Base-by-base conservation (phyloP, 2,888 invertebrate species). In the Dasypolia templi region DNA sequence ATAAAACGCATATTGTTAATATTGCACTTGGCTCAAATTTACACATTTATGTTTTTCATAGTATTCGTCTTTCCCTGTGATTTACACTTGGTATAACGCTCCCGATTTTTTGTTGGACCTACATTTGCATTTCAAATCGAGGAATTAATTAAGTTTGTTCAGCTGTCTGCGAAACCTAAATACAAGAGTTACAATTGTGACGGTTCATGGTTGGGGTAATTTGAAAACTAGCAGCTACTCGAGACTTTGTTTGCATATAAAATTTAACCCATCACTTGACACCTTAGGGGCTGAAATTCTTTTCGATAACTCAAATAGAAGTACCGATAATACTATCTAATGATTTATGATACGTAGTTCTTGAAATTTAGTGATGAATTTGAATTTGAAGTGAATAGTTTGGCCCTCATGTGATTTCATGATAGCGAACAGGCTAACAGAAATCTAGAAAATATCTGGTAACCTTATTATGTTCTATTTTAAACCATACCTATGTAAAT, bases 51-150 rank as follows among this genome's bases (percentile, higher is more conserved):
- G n/a, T n/a, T n/a, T n/a, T n/a, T n/a, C n/a, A n/a, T n/a, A n/a
- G n/a, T n/a, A 44, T 73, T 55, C 17, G 69, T 56, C 70, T 53
- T 71, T 59, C 5, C 0, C 12, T n/a, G 29, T 65, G 68, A 75
- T 78, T 68, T 68, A 68, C 64, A 61, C 69, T 63, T 65, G 7
- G 55, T 58, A 3, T 77, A 44, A 32, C 22, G 75, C 29, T 78
- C 62, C 32, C 19, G 42, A 35, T 39, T 56, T 80, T 79, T 79
- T 75, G n/a, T 62, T 9, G 12, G n/a, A 53, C 7, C 32, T 65
- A 9, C 6, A 80, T 81, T 81, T 70, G 56, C 76, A 81, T 70
- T 76, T 64, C 7, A 66, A 81, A 80, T 80, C 3, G 14, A 5
- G 42, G 32, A 39, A 22, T 75, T 65, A 44, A 75, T 77, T 67